Conservation (phyloP, 2,888 invertebrate species). For the Thereva nobilitata region DNA sequence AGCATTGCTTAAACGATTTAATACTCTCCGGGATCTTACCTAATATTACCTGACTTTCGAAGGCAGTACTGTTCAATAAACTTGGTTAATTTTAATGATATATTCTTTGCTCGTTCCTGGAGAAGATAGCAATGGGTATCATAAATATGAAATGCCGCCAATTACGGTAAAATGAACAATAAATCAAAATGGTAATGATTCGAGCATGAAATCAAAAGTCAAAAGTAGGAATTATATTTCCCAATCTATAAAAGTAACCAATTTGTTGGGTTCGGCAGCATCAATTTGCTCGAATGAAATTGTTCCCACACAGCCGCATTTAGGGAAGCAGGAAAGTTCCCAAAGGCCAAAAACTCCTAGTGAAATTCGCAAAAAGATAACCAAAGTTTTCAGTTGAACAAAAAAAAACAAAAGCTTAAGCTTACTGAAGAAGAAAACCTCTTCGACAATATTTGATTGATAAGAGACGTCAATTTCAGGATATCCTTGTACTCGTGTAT, state of each 20-base stretch:
- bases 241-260: slow-evolving; percentile 1
- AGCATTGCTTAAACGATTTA: too few relatives aligned
- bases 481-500: slow-evolving; percentile 17
- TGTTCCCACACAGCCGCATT: not conserved
- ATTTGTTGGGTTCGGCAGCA: slow-evolving; percentile 20
- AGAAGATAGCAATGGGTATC: too few relatives aligned
- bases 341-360: slow-evolving; percentile 16
- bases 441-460: slow-evolving; percentile 33
- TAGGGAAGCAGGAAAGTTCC: slow-evolving; percentile 12
- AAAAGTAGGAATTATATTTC: too few relatives aligned
- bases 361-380: slow-evolving; percentile 24
- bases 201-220: too few relatives aligned
- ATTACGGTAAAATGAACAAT: too few relatives aligned
- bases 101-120: too few relatives aligned
- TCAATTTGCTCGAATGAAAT: slow-evolving; percentile 13
- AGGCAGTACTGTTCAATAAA: too few relatives aligned
- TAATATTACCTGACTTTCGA: too few relatives aligned
- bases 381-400: slow-evolving; percentile 20
- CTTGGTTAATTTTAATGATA: too few relatives aligned
- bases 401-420: slow-evolving; percentile 26
- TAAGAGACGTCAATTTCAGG: slow-evolving; percentile 31
- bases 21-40: too few relatives aligned
- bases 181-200: too few relatives aligned
- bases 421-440: slow-evolving; percentile 29
- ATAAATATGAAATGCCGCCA: too few relatives aligned